Conservation (phyloP, 2,888 invertebrate species). For the Agonopterix arenella region DNA sequence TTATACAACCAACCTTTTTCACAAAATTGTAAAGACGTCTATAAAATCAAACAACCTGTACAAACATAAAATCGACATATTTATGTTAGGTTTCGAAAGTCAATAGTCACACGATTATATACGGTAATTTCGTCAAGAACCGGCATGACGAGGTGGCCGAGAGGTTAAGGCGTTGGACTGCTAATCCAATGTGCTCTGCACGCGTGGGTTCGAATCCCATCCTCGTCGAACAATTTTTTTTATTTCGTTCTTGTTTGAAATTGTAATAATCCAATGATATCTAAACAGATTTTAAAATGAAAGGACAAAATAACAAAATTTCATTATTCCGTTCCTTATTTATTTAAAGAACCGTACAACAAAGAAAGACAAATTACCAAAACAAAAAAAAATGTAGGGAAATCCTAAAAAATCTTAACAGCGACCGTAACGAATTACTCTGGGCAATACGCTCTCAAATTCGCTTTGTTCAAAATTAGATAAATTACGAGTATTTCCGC, state of each 20-base stretch:
- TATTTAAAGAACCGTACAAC: no score
- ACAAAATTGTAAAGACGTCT: background rate
- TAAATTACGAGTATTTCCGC: slow-evolving; percentile 51
- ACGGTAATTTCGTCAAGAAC: background rate
- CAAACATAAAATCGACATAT: background rate
- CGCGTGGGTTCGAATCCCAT: slow-evolving; percentile 91
- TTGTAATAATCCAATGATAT: background rate
- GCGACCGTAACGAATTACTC: slow-evolving; percentile 18
- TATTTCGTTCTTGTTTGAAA: background rate
- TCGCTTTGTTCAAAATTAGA: slow-evolving; percentile 64
- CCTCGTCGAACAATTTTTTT: slow-evolving; percentile 74
- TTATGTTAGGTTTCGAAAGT: background rate
- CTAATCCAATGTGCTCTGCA: slow-evolving; percentile 92
- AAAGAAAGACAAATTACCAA: no score
- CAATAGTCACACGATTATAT: background rate
- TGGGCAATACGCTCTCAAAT: slow-evolving; percentile 36
- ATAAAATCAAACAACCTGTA: background rate
- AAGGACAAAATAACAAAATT: background rate
- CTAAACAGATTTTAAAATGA: background rate
- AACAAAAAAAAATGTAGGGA: background rate
- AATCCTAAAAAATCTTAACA: background rate
- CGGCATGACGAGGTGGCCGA: slow-evolving; percentile 72
- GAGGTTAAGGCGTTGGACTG: slow-evolving; percentile 81
- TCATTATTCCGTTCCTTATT: no score
- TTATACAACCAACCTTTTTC: no score